Percentiles rank a stretch among this genome's conserved stretches.
Conservation (phyloP, 2,888 invertebrate species). For the Diarsia dahlii region DNA sequence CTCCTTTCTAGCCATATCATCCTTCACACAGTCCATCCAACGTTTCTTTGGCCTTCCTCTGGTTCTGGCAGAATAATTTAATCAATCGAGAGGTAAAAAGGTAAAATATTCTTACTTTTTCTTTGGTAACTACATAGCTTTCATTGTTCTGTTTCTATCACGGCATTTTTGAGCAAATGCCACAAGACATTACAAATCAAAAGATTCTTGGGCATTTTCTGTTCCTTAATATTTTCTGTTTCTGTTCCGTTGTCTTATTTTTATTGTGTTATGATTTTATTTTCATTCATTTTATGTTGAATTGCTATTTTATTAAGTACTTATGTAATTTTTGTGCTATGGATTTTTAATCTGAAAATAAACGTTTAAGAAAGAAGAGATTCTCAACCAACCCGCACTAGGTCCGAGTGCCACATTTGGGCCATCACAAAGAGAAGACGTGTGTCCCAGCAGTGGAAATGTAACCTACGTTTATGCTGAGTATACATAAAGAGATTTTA, state of each 20-base stretch:
- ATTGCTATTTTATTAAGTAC: no score
- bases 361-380: not conserved
- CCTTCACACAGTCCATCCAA: no score
- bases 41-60: no score
- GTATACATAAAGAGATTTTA: not conserved
- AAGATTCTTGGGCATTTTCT: not conserved
- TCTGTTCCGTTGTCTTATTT: no score
- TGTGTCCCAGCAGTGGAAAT: not conserved
- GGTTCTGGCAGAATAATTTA: not conserved
- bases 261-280: no score
- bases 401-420: not conserved
- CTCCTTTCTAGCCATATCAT: no score
- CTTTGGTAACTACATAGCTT: no score
- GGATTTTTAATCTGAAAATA: no score
- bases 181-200: not conserved
- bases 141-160: not conserved
- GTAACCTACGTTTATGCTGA: not conserved
- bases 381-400: not conserved
- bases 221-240: not conserved
- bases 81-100: not conserved
- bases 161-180: not conserved
- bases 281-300: no score
- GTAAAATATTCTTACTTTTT: constrained; percentile 1
- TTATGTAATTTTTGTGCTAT: no score
- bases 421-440: not conserved